These are phyloP conservation scores for Caenorhabditis brenneri DNA, from an alignment of 1,140 invertebrate species.

Conservation along the genomic window DNA sequence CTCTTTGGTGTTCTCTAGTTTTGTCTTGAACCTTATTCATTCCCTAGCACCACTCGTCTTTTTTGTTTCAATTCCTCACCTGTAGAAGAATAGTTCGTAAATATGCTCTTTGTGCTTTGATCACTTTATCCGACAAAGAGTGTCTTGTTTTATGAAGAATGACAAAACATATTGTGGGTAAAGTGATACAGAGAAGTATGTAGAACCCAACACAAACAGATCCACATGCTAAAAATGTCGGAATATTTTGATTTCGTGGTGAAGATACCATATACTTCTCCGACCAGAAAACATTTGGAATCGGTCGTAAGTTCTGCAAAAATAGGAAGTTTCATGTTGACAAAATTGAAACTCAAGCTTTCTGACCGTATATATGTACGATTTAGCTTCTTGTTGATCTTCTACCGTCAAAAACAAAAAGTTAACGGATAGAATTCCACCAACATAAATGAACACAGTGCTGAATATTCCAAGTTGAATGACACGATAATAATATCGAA, in stretches of 20 bases:
- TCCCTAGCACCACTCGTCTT: not conserved
- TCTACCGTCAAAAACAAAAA: not conserved
- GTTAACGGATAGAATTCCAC: not conserved
- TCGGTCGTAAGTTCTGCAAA: not conserved
- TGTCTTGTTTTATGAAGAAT: not conserved
- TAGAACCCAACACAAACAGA: not conserved
- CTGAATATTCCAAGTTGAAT: conserved; percentile 3
- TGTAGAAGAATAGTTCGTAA: not conserved
- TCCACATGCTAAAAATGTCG: not conserved
- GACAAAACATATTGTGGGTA: not conserved
- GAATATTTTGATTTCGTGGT: not conserved
- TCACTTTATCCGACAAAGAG: not conserved
- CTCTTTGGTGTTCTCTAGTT: not conserved
- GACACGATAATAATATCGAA: not conserved
- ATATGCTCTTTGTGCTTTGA: conserved; percentile 18
- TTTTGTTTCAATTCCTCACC: too few species aligned
- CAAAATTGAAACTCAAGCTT: not conserved
- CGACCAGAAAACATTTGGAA: conserved; percentile 6
- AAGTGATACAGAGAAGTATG: not conserved
- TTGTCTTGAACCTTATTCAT: too few species aligned
- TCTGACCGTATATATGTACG: not conserved
- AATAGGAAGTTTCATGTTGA: not conserved
- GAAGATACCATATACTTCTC: conserved; percentile 29
- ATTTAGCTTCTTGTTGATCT: not conserved
- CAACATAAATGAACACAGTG: not conserved